These are phyloP conservation scores for Nasonia giraulti DNA, from an alignment of 1,140 invertebrate species.

Conservation along the genomic window DNA sequence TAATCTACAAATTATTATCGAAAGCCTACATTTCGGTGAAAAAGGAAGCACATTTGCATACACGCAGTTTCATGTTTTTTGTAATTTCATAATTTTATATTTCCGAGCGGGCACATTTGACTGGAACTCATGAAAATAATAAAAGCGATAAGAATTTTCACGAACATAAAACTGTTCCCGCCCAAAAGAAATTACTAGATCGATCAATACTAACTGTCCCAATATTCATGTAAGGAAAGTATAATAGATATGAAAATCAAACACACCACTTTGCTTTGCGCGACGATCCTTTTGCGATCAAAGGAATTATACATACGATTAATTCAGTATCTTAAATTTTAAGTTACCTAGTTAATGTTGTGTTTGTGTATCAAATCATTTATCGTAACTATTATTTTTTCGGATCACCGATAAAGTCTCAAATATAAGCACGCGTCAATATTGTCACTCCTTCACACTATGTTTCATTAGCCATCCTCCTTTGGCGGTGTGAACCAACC, in stretches of 20 bases:
- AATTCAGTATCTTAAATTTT: constrained; percentile 67
- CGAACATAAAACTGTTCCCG: constrained; percentile 49
- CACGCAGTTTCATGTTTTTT: constrained; percentile 41
- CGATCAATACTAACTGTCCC: constrained; percentile 23
- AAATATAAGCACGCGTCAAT: constrained; percentile 68
- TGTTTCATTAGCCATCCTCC: constrained; percentile 85
- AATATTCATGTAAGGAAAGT: constrained; percentile 43
- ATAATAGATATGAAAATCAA: constrained; percentile 55
- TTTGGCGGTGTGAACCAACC: constrained; percentile 92
- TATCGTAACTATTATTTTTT: constrained; percentile 70
- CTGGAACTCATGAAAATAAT: constrained; percentile 29
- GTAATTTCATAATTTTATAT: constrained; percentile 29
- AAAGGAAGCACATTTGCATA: constrained; percentile 53
- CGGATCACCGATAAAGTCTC: constrained; percentile 72
- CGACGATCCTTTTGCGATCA: constrained; percentile 65
- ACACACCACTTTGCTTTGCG: constrained; percentile 60
- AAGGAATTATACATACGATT: constrained; percentile 68
- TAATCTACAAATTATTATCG: constrained; percentile 21
- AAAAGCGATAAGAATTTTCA: constrained; percentile 44
- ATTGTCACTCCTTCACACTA: constrained; percentile 55
- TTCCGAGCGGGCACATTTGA: constrained; percentile 37
- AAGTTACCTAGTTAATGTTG: constrained; percentile 71
- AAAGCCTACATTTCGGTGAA: constrained; percentile 49
- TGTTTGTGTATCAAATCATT: constrained; percentile 74
- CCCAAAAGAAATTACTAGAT: constrained; percentile 36